Base-by-base conservation (phyloP, 2,888 invertebrate species). In the Himalopsyche japonica region DNA sequence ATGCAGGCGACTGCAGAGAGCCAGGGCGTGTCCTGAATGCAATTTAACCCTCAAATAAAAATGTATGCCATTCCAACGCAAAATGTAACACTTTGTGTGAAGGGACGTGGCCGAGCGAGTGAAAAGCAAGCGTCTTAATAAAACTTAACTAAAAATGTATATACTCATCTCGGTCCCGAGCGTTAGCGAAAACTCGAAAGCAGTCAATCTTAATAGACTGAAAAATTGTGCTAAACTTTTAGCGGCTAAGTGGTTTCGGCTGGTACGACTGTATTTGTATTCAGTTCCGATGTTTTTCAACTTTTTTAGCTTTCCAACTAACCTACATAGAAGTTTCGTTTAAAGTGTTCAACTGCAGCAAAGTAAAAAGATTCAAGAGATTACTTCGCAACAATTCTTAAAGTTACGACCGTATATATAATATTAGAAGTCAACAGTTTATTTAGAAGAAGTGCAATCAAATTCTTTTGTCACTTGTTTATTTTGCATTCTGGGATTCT, bases 181-280 rank as follows among this genome's bases (percentile, higher is more conserved):
- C 30, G 49, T 49, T 47, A 48, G 48, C 30, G 80, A 80, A n/a
- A 49, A 47, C 48, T 80, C 32, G 80, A 49, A 30, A 80, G 80
- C 80, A 80, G 48, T 80, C 80, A 57, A 80, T 80, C 80, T 80
- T 80, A 80, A 80, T 80, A 80, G 64, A 49, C 80, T 30, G 48
- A 27, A 49, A 80, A 80, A 80, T 49, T 80, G 80, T 80, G 30
- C 80, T 80, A 5, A 57, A 80, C 24, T 80, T 79, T 47, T 49
- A 80, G 57, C 57, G 49, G 80, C 49, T 48, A 47, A 79, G 79
- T 79, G 79, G 79, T 79, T 47, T 76, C 76, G 34, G 76, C 34
- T 76, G 30, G 32, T 15, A 57, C 20, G 57, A 57, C 57, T 57
- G 3, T 57, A 20, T 57, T 57, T 57, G 57, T 57, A 20, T 57